phyloP scores from a whole-genome alignment of 2,888 invertebrate species.

The Drosophila testacea region DNA sequence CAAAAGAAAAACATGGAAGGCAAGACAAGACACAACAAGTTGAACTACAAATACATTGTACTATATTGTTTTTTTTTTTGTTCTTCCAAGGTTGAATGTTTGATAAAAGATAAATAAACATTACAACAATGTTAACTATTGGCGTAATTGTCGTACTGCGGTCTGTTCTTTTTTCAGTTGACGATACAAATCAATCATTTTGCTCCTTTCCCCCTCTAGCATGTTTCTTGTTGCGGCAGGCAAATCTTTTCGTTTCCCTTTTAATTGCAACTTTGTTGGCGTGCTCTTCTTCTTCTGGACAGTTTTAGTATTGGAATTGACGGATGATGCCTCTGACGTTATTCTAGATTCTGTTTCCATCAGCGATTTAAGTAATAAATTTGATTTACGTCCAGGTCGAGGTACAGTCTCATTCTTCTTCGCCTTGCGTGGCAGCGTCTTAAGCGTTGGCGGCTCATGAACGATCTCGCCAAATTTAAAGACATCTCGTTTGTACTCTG shows the following conservation, averaged over 20 bases:
- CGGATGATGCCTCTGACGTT: not conserved
- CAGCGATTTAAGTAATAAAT: slow-evolving; percentile 86
- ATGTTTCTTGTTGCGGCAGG: slow-evolving; percentile 87
- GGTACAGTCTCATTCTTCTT: slow-evolving; percentile 84
- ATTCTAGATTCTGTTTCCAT: slow-evolving; percentile 65
- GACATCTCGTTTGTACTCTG: slow-evolving; percentile 87
- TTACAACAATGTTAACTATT: slow-evolving; percentile 39
- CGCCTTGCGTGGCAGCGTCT: slow-evolving; percentile 86
- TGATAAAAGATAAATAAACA: slow-evolving; percentile 45
- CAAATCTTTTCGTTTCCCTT: slow-evolving; percentile 88
- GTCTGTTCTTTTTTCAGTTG: slow-evolving; percentile 85
- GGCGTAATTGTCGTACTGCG: not conserved
- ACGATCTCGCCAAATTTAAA: slow-evolving; percentile 91
- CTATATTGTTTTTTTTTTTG: slow-evolving; percentile 28
- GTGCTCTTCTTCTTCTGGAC: slow-evolving; percentile 1
- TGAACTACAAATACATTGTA: slow-evolving; percentile 33
- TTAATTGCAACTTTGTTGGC: slow-evolving; percentile 83
- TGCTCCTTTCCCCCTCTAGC: slow-evolving; percentile 87
- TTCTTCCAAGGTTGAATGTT: slow-evolving; percentile 32
- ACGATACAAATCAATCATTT: slow-evolving; percentile 88
- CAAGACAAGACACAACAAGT: slow-evolving; percentile 18
- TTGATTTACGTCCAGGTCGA: slow-evolving; percentile 83
- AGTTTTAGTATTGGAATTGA: slow-evolving; percentile 5
- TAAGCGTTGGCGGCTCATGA: slow-evolving; percentile 90
- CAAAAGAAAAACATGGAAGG: slow-evolving; percentile 11